Percentiles rank a stretch among this genome's conserved stretches.
These are phyloP conservation scores for Perca flavescens DNA, from an alignment of 2,113 vertebrate species.

Conservation along the genomic window DNA sequence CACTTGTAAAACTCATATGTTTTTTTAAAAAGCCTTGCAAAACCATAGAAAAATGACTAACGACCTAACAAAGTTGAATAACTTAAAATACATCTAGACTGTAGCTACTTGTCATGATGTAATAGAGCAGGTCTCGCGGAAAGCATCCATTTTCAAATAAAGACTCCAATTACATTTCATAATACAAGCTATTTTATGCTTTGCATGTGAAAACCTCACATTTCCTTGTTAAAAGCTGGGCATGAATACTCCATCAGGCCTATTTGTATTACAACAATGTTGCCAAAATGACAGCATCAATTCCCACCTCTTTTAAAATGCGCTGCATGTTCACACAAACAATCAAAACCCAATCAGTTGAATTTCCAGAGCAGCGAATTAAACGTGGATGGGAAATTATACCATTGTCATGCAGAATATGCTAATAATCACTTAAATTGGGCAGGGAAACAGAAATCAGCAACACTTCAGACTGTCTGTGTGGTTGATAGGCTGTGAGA, in stretches of 20 bases:
- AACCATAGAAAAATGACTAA: neutral
- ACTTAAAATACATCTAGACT: neutral
- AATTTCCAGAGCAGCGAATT: conserved; percentile 57
- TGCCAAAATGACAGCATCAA: conserved; percentile 51
- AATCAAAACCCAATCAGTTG: conserved; percentile 69
- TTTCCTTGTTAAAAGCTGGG: conserved; percentile 7
- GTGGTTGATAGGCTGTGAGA: conserved; percentile 34
- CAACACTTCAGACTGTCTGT: conserved; percentile 33
- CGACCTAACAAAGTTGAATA: neutral
- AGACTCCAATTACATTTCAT: conserved; percentile 17
- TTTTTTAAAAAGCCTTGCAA: neutral
- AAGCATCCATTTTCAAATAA: conserved; percentile 19
- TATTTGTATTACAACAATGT: conserved; percentile 58
- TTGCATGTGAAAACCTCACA: conserved; percentile 19
- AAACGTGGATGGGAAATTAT: conserved; percentile 51
- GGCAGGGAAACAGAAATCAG: conserved; percentile 45
- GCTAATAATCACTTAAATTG: conserved; percentile 53
- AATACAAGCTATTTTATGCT: neutral
- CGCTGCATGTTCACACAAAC: conserved; percentile 46
- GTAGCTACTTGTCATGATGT: neutral
- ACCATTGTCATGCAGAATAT: conserved; percentile 54
- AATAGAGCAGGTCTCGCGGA: neutral
- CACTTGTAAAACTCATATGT: neutral
- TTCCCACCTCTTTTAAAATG: conserved; percentile 51
- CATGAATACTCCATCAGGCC: conserved; percentile 55